Conservation (phyloP, 2,113 vertebrate species). For the Microcebus ravelobensis region DNA sequence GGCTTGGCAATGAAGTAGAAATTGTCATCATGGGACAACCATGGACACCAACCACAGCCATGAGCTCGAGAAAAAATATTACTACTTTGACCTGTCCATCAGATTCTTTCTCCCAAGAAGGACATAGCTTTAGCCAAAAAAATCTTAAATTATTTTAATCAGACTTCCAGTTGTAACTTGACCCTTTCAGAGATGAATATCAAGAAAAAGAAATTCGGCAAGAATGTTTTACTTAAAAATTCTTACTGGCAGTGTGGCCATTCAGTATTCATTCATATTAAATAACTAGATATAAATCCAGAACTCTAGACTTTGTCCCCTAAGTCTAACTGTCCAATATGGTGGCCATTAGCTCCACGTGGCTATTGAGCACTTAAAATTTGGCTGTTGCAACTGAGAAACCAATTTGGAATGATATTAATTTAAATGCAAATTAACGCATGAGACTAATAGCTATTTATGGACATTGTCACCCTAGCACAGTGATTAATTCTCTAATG, state of each 20-base stretch:
- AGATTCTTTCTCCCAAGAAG: not conserved
- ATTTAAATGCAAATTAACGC: not conserved
- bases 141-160: not conserved
- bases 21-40: not conserved
- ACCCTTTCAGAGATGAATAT: not conserved
- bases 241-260: not conserved
- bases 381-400: not conserved
- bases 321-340: not conserved
- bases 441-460: not conserved
- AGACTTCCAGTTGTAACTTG: not conserved
- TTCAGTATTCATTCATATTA: not conserved
- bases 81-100: not conserved
- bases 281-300: not conserved
- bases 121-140: not conserved
- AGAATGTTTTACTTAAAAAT: not conserved
- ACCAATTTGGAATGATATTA: not conserved
- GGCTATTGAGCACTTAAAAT: not conserved
- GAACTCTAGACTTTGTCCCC: not conserved
- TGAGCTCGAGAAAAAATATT: not conserved
- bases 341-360: not conserved
- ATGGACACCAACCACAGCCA: not conserved
- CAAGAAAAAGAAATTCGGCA: not conserved
- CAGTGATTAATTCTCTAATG: not conserved
- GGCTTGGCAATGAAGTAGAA: no score
- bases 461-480: fast-evolving